phyloP scores from a whole-genome alignment of 2,888 invertebrate species.

The Ennomos quercinarius region DNA sequence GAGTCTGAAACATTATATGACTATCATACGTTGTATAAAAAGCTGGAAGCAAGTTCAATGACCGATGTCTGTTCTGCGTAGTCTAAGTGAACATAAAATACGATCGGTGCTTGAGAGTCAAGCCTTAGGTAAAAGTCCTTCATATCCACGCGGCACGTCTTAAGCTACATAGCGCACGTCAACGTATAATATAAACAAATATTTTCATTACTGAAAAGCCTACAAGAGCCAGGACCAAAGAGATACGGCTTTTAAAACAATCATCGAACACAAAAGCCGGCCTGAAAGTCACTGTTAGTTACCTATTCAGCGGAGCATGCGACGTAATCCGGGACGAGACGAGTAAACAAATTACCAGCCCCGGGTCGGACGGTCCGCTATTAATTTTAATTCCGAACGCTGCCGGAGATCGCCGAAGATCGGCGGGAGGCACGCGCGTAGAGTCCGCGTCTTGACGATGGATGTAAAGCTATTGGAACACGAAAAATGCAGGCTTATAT shows the following conservation, averaged over 20 bases:
- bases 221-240: constrained; percentile 1
- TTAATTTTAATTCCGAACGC: constrained; percentile 83
- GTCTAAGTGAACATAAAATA: too few relatives aligned
- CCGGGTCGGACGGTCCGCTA: constrained; percentile 73
- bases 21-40: too few relatives aligned
- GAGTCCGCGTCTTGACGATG: constrained; percentile 11
- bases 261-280: constrained; percentile 36
- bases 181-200: not conserved
- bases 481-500: constrained; percentile 23
- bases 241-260: constrained; percentile 37
- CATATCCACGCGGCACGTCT: too few relatives aligned
- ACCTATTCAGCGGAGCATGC: constrained; percentile 80
- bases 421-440: constrained; percentile 73
- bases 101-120: too few relatives aligned
- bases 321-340: constrained; percentile 79
- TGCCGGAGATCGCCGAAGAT: constrained; percentile 77
- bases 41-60: too few relatives aligned
- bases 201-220: constrained; percentile 11
- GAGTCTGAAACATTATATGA: not conserved
- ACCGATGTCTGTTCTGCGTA: too few relatives aligned
- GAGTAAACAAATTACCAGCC: constrained; percentile 82
- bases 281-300: constrained; percentile 73
- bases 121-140: too few relatives aligned
- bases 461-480: constrained; percentile 24
- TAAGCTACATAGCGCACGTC: too few relatives aligned